Evolutionary conservation across 64 coral and sea anemone genomes (phyloP).

Genomic region (Anthopleura sola): DNA sequence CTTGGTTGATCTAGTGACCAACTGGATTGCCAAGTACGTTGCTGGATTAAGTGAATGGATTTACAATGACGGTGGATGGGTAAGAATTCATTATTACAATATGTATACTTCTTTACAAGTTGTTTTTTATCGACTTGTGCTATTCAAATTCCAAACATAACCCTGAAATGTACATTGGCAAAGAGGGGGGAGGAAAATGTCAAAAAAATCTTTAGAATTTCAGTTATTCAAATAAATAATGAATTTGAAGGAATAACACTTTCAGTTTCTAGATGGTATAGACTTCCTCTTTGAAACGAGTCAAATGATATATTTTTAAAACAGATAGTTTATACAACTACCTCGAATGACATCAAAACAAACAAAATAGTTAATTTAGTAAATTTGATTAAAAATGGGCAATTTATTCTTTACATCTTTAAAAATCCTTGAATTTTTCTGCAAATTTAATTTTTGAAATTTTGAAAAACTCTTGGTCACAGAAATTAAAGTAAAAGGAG

Average conservation of each 20-base stretch:
- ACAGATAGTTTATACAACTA: not conserved
- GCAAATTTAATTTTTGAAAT: not conserved
- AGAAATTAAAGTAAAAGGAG: not conserved
- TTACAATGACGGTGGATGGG: slow-evolving; percentile 96
- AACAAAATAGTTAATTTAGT: not conserved
- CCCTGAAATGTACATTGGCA: not conserved
- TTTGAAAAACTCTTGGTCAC: not conserved
- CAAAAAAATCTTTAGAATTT: slow-evolving; percentile 16
- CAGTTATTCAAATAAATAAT: not conserved
- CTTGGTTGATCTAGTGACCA: slow-evolving; percentile 65
- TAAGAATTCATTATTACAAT: slow-evolving; percentile 47
- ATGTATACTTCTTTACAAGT: not conserved
- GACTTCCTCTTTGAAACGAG: not conserved
- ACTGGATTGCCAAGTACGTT: slow-evolving; percentile 84
- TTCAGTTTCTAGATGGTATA: not conserved
- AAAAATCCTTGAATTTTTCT: not conserved
- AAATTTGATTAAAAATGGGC: not conserved
- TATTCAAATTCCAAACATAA: not conserved
- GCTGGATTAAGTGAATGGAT: slow-evolving; percentile 82
- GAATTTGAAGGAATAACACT: slow-evolving; percentile 3
- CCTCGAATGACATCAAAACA: not conserved
- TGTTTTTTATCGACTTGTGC: not conserved
- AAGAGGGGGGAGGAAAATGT: not conserved
- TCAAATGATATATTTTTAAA: not conserved
- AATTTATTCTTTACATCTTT: not conserved